Conservation (phyloP, 2,888 invertebrate genomes). For the Eilema caniola region DNA sequence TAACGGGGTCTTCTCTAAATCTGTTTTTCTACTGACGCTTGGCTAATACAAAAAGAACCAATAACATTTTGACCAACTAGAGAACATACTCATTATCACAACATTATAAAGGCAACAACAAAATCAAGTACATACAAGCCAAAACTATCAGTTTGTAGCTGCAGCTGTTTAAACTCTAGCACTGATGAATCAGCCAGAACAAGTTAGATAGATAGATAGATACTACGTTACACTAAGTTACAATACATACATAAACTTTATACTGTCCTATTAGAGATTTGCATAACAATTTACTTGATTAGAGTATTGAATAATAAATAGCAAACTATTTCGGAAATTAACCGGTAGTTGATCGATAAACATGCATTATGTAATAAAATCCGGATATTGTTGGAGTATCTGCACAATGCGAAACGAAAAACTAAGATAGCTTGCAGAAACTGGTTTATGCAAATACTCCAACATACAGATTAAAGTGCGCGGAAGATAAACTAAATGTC, state of each 20-base stretch:
- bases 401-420: constrained; percentile 43
- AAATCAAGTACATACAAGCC: not conserved
- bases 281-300: not conserved
- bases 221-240: too few species aligned
- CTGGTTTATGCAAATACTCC: constrained; percentile 69
- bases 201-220: too few species aligned
- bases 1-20: too few species aligned
- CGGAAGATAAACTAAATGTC: constrained; percentile 78
- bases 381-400: constrained; percentile 32
- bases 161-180: not conserved
- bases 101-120: not conserved
- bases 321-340: not conserved
- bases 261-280: not conserved
- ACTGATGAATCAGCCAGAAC: not conserved
- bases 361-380: not conserved
- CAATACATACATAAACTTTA: not conserved
- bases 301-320: not conserved
- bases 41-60: not conserved
- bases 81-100: not conserved
- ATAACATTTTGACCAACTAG: not conserved
- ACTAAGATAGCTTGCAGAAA: constrained; percentile 59
- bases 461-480: constrained; percentile 53
- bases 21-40: not conserved
- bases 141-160: not conserved
- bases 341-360: not conserved